These are phyloP conservation scores for Bergia puertoricense DNA, from an alignment of 92 coral and sea anemone species.

Conservation along the genomic window DNA sequence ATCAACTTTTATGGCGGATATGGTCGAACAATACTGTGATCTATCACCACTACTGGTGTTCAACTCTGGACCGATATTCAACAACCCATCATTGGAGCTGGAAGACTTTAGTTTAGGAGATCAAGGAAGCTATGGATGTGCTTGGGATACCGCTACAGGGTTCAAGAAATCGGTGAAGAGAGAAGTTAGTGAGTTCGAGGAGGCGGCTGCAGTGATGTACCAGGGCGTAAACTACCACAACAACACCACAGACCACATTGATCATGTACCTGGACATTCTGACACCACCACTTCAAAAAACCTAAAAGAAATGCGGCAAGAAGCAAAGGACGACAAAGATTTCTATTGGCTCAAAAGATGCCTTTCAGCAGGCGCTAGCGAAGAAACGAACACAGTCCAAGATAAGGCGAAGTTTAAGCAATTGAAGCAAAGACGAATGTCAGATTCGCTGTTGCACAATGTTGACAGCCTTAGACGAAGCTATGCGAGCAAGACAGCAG, in stretches of 20 bases:
- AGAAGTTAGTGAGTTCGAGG: background rate
- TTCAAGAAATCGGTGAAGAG: background rate
- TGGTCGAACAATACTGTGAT: slow-evolving; percentile 7
- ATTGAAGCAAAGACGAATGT: slow-evolving; percentile 16
- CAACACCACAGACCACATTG: background rate
- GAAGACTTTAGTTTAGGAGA: background rate
- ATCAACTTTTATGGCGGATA: background rate
- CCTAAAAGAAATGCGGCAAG: background rate
- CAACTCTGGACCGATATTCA: slow-evolving; percentile 18
- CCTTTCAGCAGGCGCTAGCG: slow-evolving; percentile 21
- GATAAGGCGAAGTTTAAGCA: background rate
- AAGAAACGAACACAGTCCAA: background rate
- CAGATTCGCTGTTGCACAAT: slow-evolving; percentile 24
- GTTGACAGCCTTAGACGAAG: slow-evolving; percentile 15
- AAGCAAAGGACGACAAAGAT: slow-evolving; percentile 11
- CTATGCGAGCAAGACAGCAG: slow-evolving; percentile 17
- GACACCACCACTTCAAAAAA: background rate
- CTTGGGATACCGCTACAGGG: background rate
- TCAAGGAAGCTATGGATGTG: background rate
- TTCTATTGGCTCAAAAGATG: slow-evolving; percentile 31
- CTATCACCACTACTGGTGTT: slow-evolving; percentile 28
- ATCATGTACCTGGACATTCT: background rate
- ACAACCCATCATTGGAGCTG: background rate
- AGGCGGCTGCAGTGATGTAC: background rate
- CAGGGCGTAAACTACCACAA: background rate